Evolutionary conservation across 2,888 invertebrate genomes (phyloP).

Genomic region (Scaptomyza cyrtandrae): DNA sequence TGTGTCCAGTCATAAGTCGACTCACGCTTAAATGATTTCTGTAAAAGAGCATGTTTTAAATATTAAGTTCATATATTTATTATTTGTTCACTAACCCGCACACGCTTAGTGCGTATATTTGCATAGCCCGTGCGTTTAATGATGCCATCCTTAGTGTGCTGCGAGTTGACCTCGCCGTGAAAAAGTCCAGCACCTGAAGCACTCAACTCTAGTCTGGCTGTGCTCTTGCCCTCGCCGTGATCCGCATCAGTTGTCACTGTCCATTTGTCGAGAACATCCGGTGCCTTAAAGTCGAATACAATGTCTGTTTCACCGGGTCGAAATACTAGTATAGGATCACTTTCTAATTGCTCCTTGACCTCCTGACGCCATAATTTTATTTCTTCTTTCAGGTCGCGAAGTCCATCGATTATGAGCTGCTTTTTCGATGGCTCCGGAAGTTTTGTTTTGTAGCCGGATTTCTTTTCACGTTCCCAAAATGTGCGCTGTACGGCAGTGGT

Average conservation of each 20-base stretch:
- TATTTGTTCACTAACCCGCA: conserved; percentile 86
- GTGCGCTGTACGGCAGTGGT: conserved; percentile 75
- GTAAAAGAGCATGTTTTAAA: conserved; percentile 6
- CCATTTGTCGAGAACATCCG: conserved; percentile 88
- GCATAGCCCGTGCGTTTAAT: conserved; percentile 93
- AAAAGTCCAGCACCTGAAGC: conserved; percentile 89
- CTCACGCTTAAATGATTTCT: conserved; percentile 93
- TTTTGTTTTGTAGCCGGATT: conserved; percentile 82
- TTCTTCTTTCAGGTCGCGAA: conserved; percentile 88
- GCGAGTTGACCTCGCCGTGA: conserved; percentile 89
- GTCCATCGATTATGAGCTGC: conserved; percentile 87
- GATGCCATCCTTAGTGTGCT: conserved; percentile 92
- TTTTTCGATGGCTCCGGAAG: conserved; percentile 84
- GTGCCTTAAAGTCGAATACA: conserved; percentile 89
- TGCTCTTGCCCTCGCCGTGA: conserved; percentile 91
- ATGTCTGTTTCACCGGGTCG: conserved; percentile 90
- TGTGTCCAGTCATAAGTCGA: conserved; percentile 89
- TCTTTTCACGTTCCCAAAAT: conserved; percentile 84
- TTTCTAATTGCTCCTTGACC: conserved; percentile 87
- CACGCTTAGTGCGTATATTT: conserved; percentile 89
- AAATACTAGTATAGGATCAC: conserved; percentile 87
- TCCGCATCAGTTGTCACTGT: conserved; percentile 91
- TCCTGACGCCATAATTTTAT: conserved; percentile 88
- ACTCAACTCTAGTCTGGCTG: conserved; percentile 88
- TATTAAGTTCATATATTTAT: background rate